These are phyloP conservation scores for Caenorhabditis sp. DNA, from an alignment of 2,888 invertebrate genomes.

Conservation along the genomic window DNA sequence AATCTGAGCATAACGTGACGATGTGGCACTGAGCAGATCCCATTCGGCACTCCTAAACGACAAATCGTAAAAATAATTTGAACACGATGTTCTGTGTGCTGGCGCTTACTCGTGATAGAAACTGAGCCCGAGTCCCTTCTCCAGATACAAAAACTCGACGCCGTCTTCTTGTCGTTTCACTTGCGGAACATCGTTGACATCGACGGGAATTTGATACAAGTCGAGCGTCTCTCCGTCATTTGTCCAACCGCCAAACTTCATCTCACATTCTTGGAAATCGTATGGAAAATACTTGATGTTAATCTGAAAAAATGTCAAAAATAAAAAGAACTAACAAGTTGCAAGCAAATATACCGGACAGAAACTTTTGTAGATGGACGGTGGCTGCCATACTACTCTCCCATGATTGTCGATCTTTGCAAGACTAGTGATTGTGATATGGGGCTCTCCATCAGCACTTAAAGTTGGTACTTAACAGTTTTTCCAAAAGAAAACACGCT, in stretches of 20 bases:
- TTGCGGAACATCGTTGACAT: constrained; percentile 66
- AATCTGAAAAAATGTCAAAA: constrained; percentile 72
- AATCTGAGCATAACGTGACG: constrained; percentile 73
- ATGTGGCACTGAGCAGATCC: constrained; percentile 75
- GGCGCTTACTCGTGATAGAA: constrained; percentile 73
- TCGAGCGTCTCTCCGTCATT: constrained; percentile 87
- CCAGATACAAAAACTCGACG: constrained; percentile 69
- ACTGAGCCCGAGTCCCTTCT: constrained; percentile 72
- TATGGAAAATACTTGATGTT: constrained; percentile 84
- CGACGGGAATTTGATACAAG: constrained; percentile 73
- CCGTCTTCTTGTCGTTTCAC: constrained; percentile 60
- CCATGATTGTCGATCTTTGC: constrained; percentile 74
- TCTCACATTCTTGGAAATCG: constrained; percentile 73
- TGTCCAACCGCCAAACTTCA: constrained; percentile 89
- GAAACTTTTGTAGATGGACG: constrained; percentile 76
- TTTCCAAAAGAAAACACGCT: constrained; percentile 7
- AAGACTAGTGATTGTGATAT: constrained; percentile 73
- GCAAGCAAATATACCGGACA: too few relatives aligned
- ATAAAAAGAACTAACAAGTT: too few relatives aligned
- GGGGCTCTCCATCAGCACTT: constrained; percentile 77
- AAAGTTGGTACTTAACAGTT: neutral
- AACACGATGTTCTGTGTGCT: constrained; percentile 14
- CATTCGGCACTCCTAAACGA: constrained; percentile 76
- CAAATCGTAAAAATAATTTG: constrained; percentile 30
- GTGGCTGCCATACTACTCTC: constrained; percentile 75